These are phyloP conservation scores for Cryptocephalus moraei DNA, from an alignment of 2,888 invertebrate species.

Conservation along the genomic window DNA sequence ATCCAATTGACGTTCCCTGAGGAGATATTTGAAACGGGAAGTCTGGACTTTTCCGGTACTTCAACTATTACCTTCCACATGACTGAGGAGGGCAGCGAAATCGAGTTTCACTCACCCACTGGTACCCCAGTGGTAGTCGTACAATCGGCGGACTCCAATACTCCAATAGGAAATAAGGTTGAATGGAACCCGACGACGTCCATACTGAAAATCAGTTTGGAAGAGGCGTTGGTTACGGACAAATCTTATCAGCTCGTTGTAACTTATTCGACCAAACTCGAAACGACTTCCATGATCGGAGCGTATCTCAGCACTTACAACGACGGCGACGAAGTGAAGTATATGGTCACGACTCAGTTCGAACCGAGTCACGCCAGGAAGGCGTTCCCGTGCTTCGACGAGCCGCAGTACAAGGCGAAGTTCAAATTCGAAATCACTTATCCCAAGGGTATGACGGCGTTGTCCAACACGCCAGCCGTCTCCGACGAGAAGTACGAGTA, in stretches of 20 bases:
- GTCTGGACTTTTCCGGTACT: too few species aligned
- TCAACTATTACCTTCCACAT: too few species aligned
- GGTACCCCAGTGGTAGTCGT: too few species aligned
- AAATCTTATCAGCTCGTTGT: constrained; percentile 3
- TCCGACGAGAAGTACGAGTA: too few species aligned
- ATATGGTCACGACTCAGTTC: constrained; percentile 57
- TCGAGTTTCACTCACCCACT: too few species aligned
- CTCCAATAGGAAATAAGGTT: too few species aligned
- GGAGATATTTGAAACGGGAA: too few species aligned
- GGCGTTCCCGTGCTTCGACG: constrained; percentile 70
- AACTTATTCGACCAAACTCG: constrained; percentile 6
- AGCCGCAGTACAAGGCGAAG: constrained; percentile 58
- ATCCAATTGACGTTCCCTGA: too few species aligned
- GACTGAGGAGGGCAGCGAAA: too few species aligned
- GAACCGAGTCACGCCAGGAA: constrained; percentile 55
- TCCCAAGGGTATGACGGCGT: constrained; percentile 29
- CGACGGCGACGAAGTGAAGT: constrained; percentile 15
- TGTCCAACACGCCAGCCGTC: constrained; percentile 13
- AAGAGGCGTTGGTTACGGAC: neutral
- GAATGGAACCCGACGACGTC: too few species aligned
- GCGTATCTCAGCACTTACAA: constrained; percentile 37
- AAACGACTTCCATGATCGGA: constrained; percentile 35
- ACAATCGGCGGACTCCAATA: too few species aligned
- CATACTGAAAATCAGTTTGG: too few species aligned
- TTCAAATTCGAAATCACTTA: constrained; percentile 43